phyloP scores from a whole-genome alignment of 1,140 invertebrate genomes.

The Drosophila simulans region DNA sequence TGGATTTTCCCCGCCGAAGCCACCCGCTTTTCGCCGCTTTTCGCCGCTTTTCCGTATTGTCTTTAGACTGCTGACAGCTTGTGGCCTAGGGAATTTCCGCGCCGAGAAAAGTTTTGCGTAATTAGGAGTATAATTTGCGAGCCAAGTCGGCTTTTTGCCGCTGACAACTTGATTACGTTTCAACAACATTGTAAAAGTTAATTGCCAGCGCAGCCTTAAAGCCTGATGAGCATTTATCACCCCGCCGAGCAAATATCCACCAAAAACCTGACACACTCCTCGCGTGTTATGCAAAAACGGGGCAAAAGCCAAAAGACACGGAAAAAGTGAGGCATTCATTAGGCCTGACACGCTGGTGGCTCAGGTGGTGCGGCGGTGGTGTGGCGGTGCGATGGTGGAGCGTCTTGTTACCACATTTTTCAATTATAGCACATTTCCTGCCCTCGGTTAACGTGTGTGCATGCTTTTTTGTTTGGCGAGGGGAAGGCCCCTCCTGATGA shows the following conservation, averaged over 20 bases:
- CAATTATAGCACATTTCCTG: slow-evolving; percentile 82
- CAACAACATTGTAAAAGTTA: slow-evolving; percentile 83
- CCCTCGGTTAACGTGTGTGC: slow-evolving; percentile 31
- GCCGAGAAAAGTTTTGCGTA: slow-evolving; percentile 61
- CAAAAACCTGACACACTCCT: slow-evolving; percentile 37
- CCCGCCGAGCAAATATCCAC: slow-evolving; percentile 24
- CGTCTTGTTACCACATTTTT: slow-evolving; percentile 84
- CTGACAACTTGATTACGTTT: slow-evolving; percentile 82
- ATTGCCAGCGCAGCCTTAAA: slow-evolving; percentile 77
- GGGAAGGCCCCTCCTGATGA: slow-evolving; percentile 61
- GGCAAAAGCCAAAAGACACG: slow-evolving; percentile 33
- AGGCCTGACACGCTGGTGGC: slow-evolving; percentile 61
- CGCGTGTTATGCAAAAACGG: slow-evolving; percentile 52
- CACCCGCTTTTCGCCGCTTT: slow-evolving; percentile 2
- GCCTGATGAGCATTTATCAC: slow-evolving; percentile 81
- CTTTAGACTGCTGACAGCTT: slow-evolving; percentile 63
- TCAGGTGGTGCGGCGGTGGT: not conserved
- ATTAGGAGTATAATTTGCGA: slow-evolving; percentile 74
- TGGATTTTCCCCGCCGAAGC: slow-evolving; percentile 24
- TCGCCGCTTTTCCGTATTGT: not conserved
- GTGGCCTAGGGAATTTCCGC: slow-evolving; percentile 58
- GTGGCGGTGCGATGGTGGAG: slow-evolving; percentile 28
- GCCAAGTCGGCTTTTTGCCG: slow-evolving; percentile 41
- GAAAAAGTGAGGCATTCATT: slow-evolving; percentile 77
- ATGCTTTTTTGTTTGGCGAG: not conserved